Evolutionary conservation across 1,140 invertebrate genomes (phyloP), one percentile per base, ranked within the genome.

Genomic region (Diprion similis): DNA sequence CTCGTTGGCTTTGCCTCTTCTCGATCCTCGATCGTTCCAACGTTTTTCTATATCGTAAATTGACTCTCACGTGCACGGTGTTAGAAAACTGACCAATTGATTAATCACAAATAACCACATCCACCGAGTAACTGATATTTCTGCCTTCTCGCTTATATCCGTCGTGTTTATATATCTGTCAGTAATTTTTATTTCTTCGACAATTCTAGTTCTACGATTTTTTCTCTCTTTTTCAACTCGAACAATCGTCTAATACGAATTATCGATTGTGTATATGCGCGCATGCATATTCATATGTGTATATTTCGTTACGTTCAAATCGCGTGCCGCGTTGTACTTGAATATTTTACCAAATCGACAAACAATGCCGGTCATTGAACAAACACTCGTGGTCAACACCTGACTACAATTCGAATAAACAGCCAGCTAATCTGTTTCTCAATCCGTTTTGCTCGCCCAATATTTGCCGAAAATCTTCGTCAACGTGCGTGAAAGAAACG

Each of bases 141-240:
- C 17, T 68, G 66, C 66, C 45, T 59, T 71, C 71, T 65, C 59
- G 70, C 51, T 71, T 71, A 37, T 37, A 37, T 37, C 2, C 24
- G 24, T 37, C 2, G 24, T 37, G 24, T 37, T 37, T 37, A 37
- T 6, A 37, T 6, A 37, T 37, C 24, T 37, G 24, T 37, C 24
- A 1, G 2, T 37, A 1, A 37, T 37, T 37, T 37, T 37, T 37
- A 1, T 37, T 37, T 37, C 2, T 37, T 37, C 24, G 6, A 37
- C 2, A 37, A 37, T 37, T 37, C 24, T 4, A 37, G 6, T 37
- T 37, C 24, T 37, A 37, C 24, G 6, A 37, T 37, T 37, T 37
- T 37, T 37, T 37, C 24, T 37, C 24, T 37, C 6, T 37, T 37
- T 37, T 37, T 37, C 24, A 3, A 37, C 24, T 37, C 24, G 24